Evolutionary conservation across 2,888 invertebrate genomes (phyloP).

Genomic region (Cerceris ruficornis): DNA sequence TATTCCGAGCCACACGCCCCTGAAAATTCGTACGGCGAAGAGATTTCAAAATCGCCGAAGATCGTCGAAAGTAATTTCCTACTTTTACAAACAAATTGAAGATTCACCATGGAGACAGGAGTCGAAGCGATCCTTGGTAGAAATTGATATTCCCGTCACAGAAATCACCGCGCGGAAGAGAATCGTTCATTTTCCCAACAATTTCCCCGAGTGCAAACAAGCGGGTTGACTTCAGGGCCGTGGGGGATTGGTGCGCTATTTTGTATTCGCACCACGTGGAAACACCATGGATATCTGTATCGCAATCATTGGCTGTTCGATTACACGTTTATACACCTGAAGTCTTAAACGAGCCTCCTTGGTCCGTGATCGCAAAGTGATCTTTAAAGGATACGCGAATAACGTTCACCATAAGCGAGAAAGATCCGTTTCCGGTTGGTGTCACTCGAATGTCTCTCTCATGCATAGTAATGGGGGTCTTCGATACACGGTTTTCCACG

Average conservation of each 20-base stretch:
- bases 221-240: background rate
- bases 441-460: constrained; percentile 9
- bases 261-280: constrained; percentile 22
- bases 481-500: background rate
- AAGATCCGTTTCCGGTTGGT: background rate
- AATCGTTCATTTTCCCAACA: constrained; percentile 16
- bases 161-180: constrained; percentile 1
- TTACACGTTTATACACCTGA: background rate
- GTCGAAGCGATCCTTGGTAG: background rate
- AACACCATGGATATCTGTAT: constrained; percentile 8
- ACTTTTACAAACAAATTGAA: too few relatives aligned
- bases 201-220: background rate
- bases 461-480: constrained; percentile 17
- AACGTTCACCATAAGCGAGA: background rate
- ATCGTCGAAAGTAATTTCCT: too few relatives aligned
- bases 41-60: too few relatives aligned
- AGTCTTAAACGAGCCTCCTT: background rate
- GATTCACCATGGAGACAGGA: background rate
- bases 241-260: background rate
- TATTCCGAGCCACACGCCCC: too few relatives aligned
- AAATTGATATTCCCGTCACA: background rate
- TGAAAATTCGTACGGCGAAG: too few relatives aligned
- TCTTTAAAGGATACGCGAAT: constrained; percentile 7
- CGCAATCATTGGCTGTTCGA: constrained; percentile 6
- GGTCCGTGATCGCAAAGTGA: background rate